These are phyloP conservation scores for Xiphias gladius DNA, from an alignment of 2,113 vertebrate genomes.

Conservation along the genomic window DNA sequence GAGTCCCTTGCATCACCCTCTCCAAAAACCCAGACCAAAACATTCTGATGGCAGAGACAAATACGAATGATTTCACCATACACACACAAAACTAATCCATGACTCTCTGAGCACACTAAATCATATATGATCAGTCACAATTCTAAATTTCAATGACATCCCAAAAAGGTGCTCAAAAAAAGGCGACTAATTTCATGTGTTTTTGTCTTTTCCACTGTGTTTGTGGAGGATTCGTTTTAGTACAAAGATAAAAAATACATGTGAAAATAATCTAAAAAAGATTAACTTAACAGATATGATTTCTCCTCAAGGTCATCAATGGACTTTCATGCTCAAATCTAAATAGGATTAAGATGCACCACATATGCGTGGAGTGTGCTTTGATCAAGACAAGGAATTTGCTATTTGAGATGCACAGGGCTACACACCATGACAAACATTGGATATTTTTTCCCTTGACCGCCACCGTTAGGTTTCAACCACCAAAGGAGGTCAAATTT, in stretches of 20 bases:
- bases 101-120: not conserved
- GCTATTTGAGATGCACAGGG: too few relatives aligned
- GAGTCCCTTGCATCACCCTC: conserved; percentile 12
- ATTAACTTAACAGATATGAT: not conserved
- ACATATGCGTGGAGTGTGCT: not conserved
- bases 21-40: conserved; percentile 11
- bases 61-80: not conserved
- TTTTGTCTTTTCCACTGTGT: not conserved
- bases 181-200: too few relatives aligned
- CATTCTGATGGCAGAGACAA: not conserved
- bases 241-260: not conserved
- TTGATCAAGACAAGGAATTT: too few relatives aligned
- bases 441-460: not conserved
- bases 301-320: not conserved
- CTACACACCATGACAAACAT: not conserved
- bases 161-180: too few relatives aligned
- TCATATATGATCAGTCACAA: too few relatives aligned
- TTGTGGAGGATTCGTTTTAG: not conserved
- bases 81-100: not conserved
- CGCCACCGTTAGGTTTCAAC: not conserved
- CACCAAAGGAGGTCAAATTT: not conserved
- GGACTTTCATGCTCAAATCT: not conserved
- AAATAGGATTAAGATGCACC: not conserved
- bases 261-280: not conserved
- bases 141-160: too few relatives aligned